A percentile compares a stretch with the other conserved stretches of the same genome.
phyloP scores from a whole-genome alignment of 1,140 invertebrate genomes.

The Stegodyphus dumicola region DNA sequence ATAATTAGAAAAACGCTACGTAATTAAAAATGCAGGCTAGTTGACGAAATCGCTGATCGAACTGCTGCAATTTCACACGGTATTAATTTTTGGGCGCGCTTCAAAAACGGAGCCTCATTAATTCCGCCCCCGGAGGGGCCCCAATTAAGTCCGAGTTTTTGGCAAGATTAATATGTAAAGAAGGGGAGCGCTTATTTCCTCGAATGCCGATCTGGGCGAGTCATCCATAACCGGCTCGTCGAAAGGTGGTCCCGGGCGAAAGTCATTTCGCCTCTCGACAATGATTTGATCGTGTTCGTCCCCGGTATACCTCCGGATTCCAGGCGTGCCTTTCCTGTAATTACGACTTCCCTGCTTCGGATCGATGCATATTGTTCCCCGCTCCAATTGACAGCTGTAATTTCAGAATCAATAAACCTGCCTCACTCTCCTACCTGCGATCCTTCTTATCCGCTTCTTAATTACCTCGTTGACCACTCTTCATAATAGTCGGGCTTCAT shows the following conservation, averaged over 20 bases:
- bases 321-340: conserved; percentile 38
- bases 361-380: conserved; percentile 41
- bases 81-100: conserved; percentile 30
- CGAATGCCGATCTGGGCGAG: conserved; percentile 19
- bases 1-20: conserved; percentile 48
- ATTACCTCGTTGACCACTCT: conserved; percentile 22
- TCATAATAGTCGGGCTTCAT: background rate
- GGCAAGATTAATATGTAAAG: conserved; percentile 61
- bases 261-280: conserved; percentile 12
- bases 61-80: conserved; percentile 44
- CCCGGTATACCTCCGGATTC: conserved; percentile 32
- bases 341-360: conserved; percentile 23
- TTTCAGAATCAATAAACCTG: conserved; percentile 52
- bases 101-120: conserved; percentile 26
- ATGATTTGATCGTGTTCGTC: conserved; percentile 35
- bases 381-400: conserved; percentile 57
- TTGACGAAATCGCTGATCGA: conserved; percentile 8
- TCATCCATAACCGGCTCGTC: conserved; percentile 36
- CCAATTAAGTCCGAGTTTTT: conserved; percentile 31
- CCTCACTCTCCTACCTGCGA: background rate
- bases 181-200: conserved; percentile 28
- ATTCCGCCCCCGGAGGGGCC: background rate
- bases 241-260: background rate
- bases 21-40: conserved; percentile 41
- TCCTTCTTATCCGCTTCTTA: conserved; percentile 34